Conservation (phyloP, 2,888 invertebrate genomes). For the Parnassius smintheus region DNA sequence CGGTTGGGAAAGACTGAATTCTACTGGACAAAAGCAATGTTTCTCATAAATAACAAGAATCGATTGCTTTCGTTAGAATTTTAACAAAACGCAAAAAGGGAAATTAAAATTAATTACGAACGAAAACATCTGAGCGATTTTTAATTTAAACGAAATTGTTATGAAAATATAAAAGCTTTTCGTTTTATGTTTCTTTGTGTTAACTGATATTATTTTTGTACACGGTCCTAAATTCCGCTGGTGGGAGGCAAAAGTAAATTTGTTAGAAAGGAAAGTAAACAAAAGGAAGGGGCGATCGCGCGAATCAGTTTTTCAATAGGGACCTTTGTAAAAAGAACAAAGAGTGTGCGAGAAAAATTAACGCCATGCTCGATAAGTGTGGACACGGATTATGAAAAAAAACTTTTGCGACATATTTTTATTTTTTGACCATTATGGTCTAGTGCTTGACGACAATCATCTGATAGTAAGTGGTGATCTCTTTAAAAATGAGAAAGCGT, state of each 20-base stretch:
- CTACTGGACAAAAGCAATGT: too few relatives aligned
- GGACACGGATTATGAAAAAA: slow-evolving; percentile 30
- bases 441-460: not conserved
- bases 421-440: not conserved
- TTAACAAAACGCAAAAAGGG: too few relatives aligned
- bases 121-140: not conserved
- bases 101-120: not conserved
- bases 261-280: slow-evolving; percentile 10
- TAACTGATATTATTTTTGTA: not conserved
- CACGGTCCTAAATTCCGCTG: slow-evolving; percentile 5
- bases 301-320: slow-evolving; percentile 44
- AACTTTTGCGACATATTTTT: not conserved
- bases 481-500: not conserved
- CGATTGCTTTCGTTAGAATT: too few relatives aligned
- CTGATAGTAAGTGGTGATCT: not conserved
- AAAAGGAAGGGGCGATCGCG: slow-evolving; percentile 36
- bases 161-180: not conserved
- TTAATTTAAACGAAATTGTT: not conserved
- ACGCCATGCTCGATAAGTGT: slow-evolving; percentile 20
- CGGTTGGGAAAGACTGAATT: not conserved
- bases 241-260: not conserved
- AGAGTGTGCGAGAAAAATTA: slow-evolving; percentile 40
- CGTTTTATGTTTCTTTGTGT: slow-evolving; percentile 1
- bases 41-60: too few relatives aligned
- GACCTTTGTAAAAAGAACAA: slow-evolving; percentile 40